Evolutionary conservation across 2,888 invertebrate genomes (phyloP).

Genomic region (Dicycla oo): DNA sequence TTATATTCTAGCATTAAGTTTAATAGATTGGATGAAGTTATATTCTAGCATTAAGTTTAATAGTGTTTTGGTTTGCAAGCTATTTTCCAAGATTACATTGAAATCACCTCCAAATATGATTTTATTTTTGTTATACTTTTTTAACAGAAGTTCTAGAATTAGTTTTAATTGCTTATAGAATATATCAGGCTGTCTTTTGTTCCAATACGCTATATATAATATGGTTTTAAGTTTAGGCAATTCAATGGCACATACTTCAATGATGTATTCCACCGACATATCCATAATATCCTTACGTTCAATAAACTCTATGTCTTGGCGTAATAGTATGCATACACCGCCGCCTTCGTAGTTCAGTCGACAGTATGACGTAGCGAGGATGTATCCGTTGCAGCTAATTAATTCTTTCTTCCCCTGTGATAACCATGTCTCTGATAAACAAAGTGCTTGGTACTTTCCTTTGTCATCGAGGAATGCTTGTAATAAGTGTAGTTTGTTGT

Average conservation of each 20-base stretch:
- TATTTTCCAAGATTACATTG: background rate
- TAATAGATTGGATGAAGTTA: no score
- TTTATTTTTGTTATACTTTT: background rate
- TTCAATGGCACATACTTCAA: background rate
- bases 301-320: background rate
- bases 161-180: background rate
- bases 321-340: constrained; percentile 3
- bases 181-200: background rate
- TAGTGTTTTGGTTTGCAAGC: background rate
- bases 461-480: background rate
- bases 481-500: background rate
- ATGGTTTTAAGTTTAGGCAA: background rate
- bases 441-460: background rate
- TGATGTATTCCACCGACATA: background rate
- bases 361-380: background rate
- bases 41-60: no score
- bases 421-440: constrained; percentile 1
- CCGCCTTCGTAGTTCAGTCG: background rate
- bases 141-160: no score
- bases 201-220: background rate
- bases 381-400: background rate
- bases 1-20: no score
- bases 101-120: background rate
- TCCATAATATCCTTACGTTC: background rate
- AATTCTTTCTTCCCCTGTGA: background rate